Conservation (phyloP, 1,140 invertebrate species). For the Eumeta japonica region DNA sequence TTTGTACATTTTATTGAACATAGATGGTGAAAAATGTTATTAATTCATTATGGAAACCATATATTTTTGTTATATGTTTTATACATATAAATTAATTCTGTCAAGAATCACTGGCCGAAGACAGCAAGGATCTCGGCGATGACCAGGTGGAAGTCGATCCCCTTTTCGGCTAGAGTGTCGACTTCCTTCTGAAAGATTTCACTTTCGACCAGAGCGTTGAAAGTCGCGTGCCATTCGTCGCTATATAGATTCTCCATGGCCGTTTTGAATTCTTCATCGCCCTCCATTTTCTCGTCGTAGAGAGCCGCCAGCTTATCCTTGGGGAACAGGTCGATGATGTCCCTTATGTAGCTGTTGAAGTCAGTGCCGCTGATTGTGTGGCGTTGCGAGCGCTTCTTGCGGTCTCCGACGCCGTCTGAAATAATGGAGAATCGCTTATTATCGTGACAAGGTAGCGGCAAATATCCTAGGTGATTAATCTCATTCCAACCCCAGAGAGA, state of each 20-base stretch:
- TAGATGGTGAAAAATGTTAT: too few species aligned
- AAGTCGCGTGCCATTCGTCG: slow-evolving; percentile 29
- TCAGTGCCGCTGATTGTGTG: slow-evolving; percentile 25
- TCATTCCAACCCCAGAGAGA: too few species aligned
- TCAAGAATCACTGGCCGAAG: too few species aligned
- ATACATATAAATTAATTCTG: slow-evolving; percentile 24
- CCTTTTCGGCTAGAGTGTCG: slow-evolving; percentile 23
- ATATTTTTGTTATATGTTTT: too few species aligned
- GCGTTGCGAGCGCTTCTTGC: slow-evolving; percentile 10
- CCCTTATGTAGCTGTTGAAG: slow-evolving; percentile 27
- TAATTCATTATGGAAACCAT: too few species aligned
- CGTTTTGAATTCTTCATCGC: slow-evolving; percentile 29
- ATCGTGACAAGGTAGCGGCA: too few species aligned
- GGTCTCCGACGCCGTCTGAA: too few species aligned
- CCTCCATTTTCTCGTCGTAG: slow-evolving; percentile 32
- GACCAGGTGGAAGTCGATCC: slow-evolving; percentile 25
- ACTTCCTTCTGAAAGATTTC: slow-evolving; percentile 32
- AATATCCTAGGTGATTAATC: too few species aligned
- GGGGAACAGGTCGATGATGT: slow-evolving; percentile 27
- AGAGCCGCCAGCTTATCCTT: slow-evolving; percentile 33
- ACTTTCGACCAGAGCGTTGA: slow-evolving; percentile 28
- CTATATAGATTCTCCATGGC: slow-evolving; percentile 34
- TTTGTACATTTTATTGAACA: too few species aligned
- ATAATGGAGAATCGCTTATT: too few species aligned
- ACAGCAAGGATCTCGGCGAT: slow-evolving; percentile 29